Evolutionary conservation across 1,140 invertebrate genomes (phyloP).

Genomic region (Tetragonula clypearis): DNA sequence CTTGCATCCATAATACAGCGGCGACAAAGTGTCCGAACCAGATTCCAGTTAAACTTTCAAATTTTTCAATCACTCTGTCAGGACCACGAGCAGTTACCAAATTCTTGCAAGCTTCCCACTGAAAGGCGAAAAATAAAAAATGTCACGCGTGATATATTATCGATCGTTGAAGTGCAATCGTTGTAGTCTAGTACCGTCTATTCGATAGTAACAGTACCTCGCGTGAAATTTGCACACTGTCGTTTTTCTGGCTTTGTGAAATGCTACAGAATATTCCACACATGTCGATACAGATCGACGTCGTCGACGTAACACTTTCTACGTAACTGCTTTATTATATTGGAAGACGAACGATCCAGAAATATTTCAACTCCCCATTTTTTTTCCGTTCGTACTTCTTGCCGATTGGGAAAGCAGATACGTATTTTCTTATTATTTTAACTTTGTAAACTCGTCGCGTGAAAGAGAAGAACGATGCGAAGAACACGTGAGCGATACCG

Average conservation of each 20-base stretch:
- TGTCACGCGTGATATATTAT: not conserved
- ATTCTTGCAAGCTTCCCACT: slow-evolving; percentile 77
- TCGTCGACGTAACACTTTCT: slow-evolving; percentile 8
- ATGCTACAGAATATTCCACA: slow-evolving; percentile 79
- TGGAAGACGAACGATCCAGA: not conserved
- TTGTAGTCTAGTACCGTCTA: not conserved
- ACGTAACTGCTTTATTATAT: not conserved
- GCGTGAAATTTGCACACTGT: slow-evolving; percentile 1
- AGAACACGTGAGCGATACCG: no score
- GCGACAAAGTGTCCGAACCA: slow-evolving; percentile 85
- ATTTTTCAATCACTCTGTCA: slow-evolving; percentile 71
- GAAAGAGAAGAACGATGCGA: no score
- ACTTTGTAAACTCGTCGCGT: no score
- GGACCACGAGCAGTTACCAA: slow-evolving; percentile 81
- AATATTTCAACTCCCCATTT: no score
- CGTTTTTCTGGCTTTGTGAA: slow-evolving; percentile 36
- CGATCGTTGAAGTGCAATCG: slow-evolving; percentile 3
- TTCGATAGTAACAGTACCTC: slow-evolving; percentile 42
- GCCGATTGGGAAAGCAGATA: no score
- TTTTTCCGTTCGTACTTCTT: no score
- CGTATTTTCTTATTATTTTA: no score
- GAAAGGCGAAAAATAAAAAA: slow-evolving; percentile 49
- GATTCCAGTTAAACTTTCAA: slow-evolving; percentile 80
- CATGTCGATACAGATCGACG: slow-evolving; percentile 66
- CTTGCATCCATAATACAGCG: slow-evolving; percentile 88